Base-by-base conservation (phyloP, 2,797 vertebrate species). In the Tamandua tetradactyla region DNA sequence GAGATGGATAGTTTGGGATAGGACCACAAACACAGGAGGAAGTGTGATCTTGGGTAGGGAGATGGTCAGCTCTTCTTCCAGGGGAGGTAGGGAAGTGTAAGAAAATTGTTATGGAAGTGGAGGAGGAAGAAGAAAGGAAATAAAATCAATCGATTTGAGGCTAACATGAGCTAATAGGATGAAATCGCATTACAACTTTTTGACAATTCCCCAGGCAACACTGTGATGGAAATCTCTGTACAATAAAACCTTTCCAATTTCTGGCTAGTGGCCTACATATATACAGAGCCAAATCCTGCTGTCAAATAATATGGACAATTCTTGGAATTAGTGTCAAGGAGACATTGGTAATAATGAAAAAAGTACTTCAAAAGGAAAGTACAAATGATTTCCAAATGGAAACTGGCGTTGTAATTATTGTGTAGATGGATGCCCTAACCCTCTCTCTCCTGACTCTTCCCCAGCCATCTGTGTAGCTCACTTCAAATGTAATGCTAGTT, bases 171-270 rank as follows among this genome's bases (percentile, higher is more conserved):
- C n/a, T 96, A 72, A 95, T 40, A 93, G 87, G 40, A 27, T 79
- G 68, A 96, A 95, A 84, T 93, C 55, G 74, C 86, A 94, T 91
- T 69, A 79, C 23, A 81, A n/a, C n/a, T 27, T 83, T 94, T 87
- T 94, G 89, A 81, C 71, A 10, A 74, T 47, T 74, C 15, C 44
- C 61, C 80, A 23, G 15, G 66, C 52, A 72, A 95, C 59, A 78
- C 61, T 18, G 75, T 93, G 89, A 82, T 85, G 74, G 87, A 92
- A 95, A 93, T 87, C 49, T 72, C 57, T 78, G 57, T 69, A 89
- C 30, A 93, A n/a, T 44, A 84, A 95, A 87, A 94, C 20, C 40
- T 37, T 87, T 89, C 61, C 40, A 93, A 57, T 69, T 62, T 87
- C 95, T 97, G 93, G 95, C 92, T 61, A 57, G 76, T n/a, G 37